Percentiles rank a stretch among this genome's conserved stretches.
These are phyloP conservation scores for Mesembrinibis cayennensis DNA, from an alignment of 2,113 vertebrate genomes.

Conservation along the genomic window DNA sequence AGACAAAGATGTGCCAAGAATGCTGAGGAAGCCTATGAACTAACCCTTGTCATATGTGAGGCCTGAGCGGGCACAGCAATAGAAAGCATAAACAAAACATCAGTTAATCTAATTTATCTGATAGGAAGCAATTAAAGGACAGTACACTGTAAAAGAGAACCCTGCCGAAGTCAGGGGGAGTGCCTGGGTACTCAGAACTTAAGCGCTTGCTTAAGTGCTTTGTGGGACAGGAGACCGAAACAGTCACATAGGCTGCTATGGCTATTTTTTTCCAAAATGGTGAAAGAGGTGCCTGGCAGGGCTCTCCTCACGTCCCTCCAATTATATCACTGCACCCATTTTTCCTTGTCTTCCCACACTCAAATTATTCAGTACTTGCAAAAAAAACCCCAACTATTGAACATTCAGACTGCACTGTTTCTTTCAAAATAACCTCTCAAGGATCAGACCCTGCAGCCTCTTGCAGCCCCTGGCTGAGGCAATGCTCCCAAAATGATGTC, in stretches of 20 bases:
- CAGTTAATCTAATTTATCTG: not conserved
- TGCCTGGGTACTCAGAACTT: not conserved
- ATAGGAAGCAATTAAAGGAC: not conserved
- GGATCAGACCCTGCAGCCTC: not conserved
- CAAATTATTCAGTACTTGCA: not conserved
- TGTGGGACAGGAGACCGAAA: not conserved
- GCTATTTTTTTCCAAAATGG: not conserved
- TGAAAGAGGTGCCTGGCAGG: not conserved
- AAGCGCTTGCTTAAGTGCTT: not conserved
- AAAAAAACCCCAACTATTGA: not conserved
- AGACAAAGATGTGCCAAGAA: not conserved
- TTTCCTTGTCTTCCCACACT: not conserved
- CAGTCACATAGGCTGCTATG: too few relatives aligned
- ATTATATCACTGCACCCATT: not conserved
- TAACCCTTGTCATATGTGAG: not conserved
- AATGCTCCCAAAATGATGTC: not conserved
- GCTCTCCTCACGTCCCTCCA: rapidly evolving
- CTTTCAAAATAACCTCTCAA: not conserved
- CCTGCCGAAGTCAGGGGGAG: not conserved
- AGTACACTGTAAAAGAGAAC: not conserved
- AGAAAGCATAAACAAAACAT: not conserved
- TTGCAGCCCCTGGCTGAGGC: not conserved
- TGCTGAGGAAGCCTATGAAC: not conserved
- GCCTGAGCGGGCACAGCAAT: not conserved
- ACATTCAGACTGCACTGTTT: not conserved